A percentile compares a stretch with the other conserved stretches of the same genome.
phyloP scores from a whole-genome alignment of 2,888 invertebrate species.

The Elgonia sp. region DNA sequence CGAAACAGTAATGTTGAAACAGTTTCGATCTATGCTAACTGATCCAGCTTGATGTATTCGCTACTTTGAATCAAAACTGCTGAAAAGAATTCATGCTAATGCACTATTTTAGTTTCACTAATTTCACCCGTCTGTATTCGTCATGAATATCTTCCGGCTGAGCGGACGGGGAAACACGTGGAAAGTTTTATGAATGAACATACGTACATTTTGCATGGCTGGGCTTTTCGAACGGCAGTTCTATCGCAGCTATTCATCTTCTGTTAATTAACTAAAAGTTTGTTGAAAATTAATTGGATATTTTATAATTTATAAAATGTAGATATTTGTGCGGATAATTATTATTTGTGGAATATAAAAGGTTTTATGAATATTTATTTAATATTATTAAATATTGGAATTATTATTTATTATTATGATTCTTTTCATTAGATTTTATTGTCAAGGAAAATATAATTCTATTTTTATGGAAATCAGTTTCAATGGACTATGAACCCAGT shows the following conservation, averaged over 20 bases:
- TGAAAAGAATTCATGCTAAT: constrained; percentile 50
- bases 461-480: constrained; percentile 20
- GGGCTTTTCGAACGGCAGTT: not conserved
- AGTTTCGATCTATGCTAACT: constrained; percentile 45
- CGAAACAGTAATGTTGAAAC: constrained; percentile 57
- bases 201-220: constrained; percentile 21
- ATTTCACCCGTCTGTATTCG: constrained; percentile 47
- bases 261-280: too few relatives aligned
- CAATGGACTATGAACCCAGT: not conserved
- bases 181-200: constrained; percentile 65
- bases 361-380: not conserved
- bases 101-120: constrained; percentile 62
- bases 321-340: too few relatives aligned
- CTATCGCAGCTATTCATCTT: not conserved
- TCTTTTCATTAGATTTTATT: not conserved
- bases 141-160: constrained; percentile 52
- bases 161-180: constrained; percentile 43
- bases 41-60: constrained; percentile 36
- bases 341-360: not conserved
- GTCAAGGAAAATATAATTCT: constrained; percentile 1
- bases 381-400: not conserved
- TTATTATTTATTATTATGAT: not conserved
- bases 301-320: too few relatives aligned
- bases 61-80: constrained; percentile 23
- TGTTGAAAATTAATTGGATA: too few relatives aligned